Percentiles rank a stretch among this genome's conserved stretches.
phyloP scores from a whole-genome alignment of 2,797 vertebrate genomes.

The Argya squamiceps region DNA sequence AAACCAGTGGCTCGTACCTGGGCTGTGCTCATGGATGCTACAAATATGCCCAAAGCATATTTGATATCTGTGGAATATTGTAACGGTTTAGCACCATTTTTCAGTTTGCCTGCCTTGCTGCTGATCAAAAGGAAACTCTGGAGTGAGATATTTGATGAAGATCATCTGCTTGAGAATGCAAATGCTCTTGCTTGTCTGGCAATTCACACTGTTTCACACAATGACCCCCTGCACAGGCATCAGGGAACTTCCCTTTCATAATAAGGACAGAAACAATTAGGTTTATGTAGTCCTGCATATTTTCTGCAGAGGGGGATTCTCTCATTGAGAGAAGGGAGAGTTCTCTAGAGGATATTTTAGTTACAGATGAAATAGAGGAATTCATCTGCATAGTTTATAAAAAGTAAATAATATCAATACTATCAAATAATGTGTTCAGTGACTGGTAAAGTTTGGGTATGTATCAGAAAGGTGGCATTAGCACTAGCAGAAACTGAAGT shows the following conservation, averaged over 20 bases:
- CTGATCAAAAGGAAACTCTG: background rate
- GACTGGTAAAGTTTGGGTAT: background rate
- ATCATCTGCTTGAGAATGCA: background rate
- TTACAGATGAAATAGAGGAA: background rate
- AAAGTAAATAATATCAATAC: background rate
- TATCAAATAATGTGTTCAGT: background rate
- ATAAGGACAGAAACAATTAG: background rate
- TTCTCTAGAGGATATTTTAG: background rate
- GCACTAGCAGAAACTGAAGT: background rate
- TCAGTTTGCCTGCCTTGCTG: background rate
- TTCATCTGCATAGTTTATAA: background rate
- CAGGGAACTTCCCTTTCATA: background rate
- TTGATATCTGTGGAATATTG: background rate
- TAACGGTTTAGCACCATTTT: background rate
- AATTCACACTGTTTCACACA: background rate
- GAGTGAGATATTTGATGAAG: background rate
- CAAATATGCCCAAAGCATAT: background rate
- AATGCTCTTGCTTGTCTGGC: background rate
- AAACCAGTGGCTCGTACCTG: background rate
- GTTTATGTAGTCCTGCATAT: background rate
- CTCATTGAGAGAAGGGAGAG: background rate
- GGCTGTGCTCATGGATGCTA: background rate
- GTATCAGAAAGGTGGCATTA: background rate
- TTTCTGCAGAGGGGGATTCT: background rate
- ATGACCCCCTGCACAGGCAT: background rate